These are phyloP conservation scores for Hyphantria cunea DNA, from an alignment of 1,140 invertebrate species.

Conservation along the genomic window DNA sequence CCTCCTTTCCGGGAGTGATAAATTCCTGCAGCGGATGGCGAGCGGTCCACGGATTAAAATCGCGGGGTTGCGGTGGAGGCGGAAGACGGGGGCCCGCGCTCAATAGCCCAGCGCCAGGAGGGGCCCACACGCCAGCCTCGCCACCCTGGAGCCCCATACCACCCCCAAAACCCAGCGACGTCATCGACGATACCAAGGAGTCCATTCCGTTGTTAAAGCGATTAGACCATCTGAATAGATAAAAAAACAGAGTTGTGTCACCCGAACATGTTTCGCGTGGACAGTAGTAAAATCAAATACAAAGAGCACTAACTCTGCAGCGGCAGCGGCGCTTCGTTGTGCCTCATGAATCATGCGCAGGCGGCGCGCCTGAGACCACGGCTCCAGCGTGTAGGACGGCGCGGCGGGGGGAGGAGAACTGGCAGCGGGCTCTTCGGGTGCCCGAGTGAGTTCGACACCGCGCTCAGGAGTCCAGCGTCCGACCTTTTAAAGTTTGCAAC, in stretches of 20 bases:
- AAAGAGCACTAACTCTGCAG: conserved; percentile 41
- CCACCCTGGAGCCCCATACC: conserved; percentile 32
- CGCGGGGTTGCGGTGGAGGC: conserved; percentile 32
- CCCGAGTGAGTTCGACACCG: conserved; percentile 62
- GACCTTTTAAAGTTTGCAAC: conserved; percentile 50
- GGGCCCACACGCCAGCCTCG: conserved; percentile 42
- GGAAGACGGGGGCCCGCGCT: conserved; percentile 29
- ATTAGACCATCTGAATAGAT: conserved; percentile 42
- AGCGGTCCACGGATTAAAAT: conserved; percentile 72
- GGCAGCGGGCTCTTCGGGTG: conserved; percentile 40
- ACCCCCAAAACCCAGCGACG: conserved; percentile 37
- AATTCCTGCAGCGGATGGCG: conserved; percentile 61
- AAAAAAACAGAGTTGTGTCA: no score
- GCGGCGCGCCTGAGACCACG: conserved; percentile 68
- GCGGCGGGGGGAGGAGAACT: conserved; percentile 38
- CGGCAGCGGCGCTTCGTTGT: conserved; percentile 48
- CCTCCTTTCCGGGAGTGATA: conserved; percentile 43
- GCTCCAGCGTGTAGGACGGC: conserved; percentile 65
- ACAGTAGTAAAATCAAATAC: no score
- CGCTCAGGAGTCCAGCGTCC: conserved; percentile 68
- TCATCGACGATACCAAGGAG: conserved; percentile 50
- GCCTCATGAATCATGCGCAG: conserved; percentile 73
- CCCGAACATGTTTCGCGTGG: background rate
- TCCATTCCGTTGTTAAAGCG: conserved; percentile 43
- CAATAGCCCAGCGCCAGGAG: conserved; percentile 24